phyloP scores from a whole-genome alignment of 2,797 vertebrate genomes.

The Bradypodion pumilum region DNA sequence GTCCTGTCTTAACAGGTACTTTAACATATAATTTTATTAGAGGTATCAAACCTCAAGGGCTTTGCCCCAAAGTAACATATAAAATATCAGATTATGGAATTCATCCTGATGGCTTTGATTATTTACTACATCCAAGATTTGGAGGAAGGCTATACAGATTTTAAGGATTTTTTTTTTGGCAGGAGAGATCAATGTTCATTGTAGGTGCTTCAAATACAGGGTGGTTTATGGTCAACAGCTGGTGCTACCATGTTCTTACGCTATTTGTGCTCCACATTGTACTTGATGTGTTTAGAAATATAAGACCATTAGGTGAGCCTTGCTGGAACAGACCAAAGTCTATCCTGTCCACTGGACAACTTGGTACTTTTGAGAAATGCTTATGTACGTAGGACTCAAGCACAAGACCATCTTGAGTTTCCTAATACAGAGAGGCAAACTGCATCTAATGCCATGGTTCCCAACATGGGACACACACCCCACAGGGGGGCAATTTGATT shows the following conservation, averaged over 20 bases:
- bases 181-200: neutral
- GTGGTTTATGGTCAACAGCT: neutral
- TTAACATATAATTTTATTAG: neutral
- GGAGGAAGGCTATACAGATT: too few relatives aligned
- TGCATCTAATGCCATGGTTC: too few relatives aligned
- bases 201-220: neutral
- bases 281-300: neutral
- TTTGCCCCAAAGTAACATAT: neutral
- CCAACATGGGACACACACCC: too few relatives aligned
- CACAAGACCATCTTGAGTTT: neutral
- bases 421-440: neutral
- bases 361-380: neutral
- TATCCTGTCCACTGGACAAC: neutral
- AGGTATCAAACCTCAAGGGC: neutral
- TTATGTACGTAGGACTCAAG: neutral
- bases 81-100: neutral
- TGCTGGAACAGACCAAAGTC: too few relatives aligned
- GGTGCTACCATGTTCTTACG: neutral
- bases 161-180: too few relatives aligned
- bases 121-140: neutral
- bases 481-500: too few relatives aligned
- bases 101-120: neutral
- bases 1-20: too few relatives aligned
- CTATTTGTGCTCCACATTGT: too few relatives aligned
- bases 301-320: too few relatives aligned